Base-by-base conservation (phyloP, 2,113 vertebrate species). In the Butorides virescens region DNA sequence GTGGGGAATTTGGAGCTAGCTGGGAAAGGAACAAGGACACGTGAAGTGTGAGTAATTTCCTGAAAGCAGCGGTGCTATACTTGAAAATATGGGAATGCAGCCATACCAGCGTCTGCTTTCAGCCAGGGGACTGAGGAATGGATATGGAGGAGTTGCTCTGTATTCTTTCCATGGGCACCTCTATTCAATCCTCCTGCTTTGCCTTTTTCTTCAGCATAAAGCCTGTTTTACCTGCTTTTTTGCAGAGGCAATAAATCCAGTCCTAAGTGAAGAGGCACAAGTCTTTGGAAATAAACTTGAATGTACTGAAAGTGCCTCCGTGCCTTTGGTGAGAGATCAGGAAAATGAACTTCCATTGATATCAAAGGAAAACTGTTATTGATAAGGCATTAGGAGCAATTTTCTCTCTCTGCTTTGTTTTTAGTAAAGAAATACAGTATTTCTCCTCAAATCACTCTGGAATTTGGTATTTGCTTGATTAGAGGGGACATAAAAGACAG, bases 201-300 rank as follows among this genome's bases (percentile, higher is more conserved):
- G 15, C 56, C 37, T 42, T 29, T 74, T 91, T 26, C 36, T 56
- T 55, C 61, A 92, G 30, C 74, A n/a, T 16, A 67, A 93, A 72
- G 17, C 22, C 44, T 62, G 22, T 18, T 93, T 58, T 27, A 53
- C 53, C 83, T 79, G 70, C n/a, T 14, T 27, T 87, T 89, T 68
- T 72, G 37, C 73, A 93, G 80, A 49, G 46, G 58, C 44, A 75
- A 90, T 79, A 95, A 95, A 91, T 93, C 62, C 80, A 68, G n/a
- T 4, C 44, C 34, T 50, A 86, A 88, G 44, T 30, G 50, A 86
- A 71, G 47, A 65, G 52, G 22, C 30, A 66, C 52, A 65, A 72
- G 56, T 13, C 61, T 81, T 66, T 49, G 29, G 75, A 93, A 88
- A 76, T 80, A 79, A 93, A 88, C 58, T 30, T 37, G 23, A 76